phyloP scores from a whole-genome alignment of 2,888 invertebrate genomes.

The Odontocolon sp. region DNA sequence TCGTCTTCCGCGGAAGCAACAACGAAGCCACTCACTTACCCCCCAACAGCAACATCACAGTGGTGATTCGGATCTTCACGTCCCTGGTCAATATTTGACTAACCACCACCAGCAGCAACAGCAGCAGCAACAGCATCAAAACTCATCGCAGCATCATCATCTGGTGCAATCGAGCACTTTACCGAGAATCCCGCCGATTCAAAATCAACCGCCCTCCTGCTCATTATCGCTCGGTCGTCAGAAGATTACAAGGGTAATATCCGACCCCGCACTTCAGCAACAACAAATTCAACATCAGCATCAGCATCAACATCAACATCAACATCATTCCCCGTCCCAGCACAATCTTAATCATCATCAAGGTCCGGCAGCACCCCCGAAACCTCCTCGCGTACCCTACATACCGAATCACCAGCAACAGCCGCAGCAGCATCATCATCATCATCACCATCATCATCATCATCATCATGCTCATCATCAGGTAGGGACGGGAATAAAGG shows the following conservation, averaged over 20 bases:
- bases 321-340: constrained; percentile 61
- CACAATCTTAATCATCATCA: constrained; percentile 69
- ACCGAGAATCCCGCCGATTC: constrained; percentile 76
- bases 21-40: constrained; percentile 91
- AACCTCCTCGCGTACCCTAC: constrained; percentile 86
- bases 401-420: constrained; percentile 67
- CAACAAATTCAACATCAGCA: constrained; percentile 65
- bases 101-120: too few relatives aligned
- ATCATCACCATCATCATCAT: constrained; percentile 66
- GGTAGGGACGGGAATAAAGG: constrained; percentile 34
- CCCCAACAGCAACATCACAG: constrained; percentile 80
- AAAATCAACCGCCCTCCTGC: constrained; percentile 74
- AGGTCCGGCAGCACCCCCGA: constrained; percentile 83
- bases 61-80: constrained; percentile 60
- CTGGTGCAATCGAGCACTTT: constrained; percentile 74
- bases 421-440: constrained; percentile 64
- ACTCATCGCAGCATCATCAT: constrained; percentile 49
- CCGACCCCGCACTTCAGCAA: constrained; percentile 81
- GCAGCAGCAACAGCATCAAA: constrained; percentile 45
- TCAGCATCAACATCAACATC: constrained; percentile 59
- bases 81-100: constrained; percentile 50
- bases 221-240: constrained; percentile 77
- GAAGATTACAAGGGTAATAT: constrained; percentile 84
- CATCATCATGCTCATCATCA: constrained; percentile 59
- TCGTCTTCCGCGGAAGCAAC: constrained; percentile 83